Conservation (phyloP, 2,888 invertebrate species). For the Synanthedon andrenaeformis region DNA sequence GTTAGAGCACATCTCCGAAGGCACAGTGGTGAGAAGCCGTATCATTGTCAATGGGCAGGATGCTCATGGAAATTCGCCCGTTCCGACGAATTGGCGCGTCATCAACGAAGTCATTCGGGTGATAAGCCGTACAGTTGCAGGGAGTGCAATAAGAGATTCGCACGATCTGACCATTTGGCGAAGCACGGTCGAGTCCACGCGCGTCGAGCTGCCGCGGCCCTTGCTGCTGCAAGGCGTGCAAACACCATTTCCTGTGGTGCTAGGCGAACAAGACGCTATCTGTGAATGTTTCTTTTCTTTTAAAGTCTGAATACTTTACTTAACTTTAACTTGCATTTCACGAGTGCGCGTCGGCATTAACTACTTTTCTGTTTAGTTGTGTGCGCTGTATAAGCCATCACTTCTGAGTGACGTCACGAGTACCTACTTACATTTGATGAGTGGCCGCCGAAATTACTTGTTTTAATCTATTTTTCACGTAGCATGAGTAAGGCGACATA, state of each 20-base stretch:
- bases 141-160: conserved; percentile 90
- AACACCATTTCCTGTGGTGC: conserved; percentile 8
- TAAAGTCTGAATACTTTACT: conserved; percentile 2
- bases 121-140: conserved; percentile 93
- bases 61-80: conserved; percentile 95
- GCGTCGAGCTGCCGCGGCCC: conserved; percentile 62
- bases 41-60: conserved; percentile 79
- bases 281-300: conserved; percentile 24
- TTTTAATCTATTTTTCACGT: no score
- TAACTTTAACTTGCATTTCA: conserved; percentile 1
- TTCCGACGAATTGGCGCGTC: conserved; percentile 93
- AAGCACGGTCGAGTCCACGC: conserved; percentile 91
- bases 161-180: conserved; percentile 92
- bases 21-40: conserved; percentile 86
- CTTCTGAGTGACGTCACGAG: no score
- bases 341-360: conserved; percentile 2
- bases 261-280: conserved; percentile 29
- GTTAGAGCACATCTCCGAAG: conserved; percentile 88
- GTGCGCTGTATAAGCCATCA: no score
- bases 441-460: background rate
- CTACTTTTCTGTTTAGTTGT: no score
- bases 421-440: background rate
- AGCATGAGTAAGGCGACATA: no score
- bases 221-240: conserved; percentile 19
- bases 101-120: conserved; percentile 94